A percentile compares a stretch with the other conserved stretches of the same genome.
phyloP scores from a whole-genome alignment of 2,113 vertebrate species.

The Tachuris rubrigastra region DNA sequence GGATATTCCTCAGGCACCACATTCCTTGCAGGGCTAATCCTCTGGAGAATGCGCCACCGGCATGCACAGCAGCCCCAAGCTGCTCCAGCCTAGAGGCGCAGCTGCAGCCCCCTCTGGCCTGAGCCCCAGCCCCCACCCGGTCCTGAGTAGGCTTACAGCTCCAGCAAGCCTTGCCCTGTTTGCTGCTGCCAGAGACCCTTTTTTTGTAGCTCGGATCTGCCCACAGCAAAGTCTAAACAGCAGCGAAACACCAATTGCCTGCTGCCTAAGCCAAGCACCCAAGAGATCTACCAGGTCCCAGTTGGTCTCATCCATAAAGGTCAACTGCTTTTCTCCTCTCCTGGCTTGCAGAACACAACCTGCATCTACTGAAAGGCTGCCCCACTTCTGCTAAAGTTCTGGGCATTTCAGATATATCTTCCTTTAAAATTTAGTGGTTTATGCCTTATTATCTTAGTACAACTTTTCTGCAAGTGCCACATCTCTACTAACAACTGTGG shows the following conservation, averaged over 20 bases:
- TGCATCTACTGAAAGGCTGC: neutral
- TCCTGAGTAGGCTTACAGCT: neutral
- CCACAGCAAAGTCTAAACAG: neutral
- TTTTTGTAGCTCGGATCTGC: neutral
- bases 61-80: neutral
- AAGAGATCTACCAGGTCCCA: neutral
- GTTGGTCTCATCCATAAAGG: neutral
- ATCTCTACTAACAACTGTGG: neutral
- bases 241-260: fast-evolving
- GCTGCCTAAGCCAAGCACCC: neutral
- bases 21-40: neutral
- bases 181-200: neutral
- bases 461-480: neutral
- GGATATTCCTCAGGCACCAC: neutral
- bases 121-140: neutral
- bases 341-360: neutral
- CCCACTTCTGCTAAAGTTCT: neutral
- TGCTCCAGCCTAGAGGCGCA: neutral
- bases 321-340: neutral
- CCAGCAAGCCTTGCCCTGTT: neutral
- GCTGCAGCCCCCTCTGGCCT: fast-evolving
- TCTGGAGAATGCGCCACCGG: fast-evolving
- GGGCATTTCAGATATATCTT: neutral
- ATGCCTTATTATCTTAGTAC: neutral
- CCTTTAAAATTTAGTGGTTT: neutral